Evolutionary conservation across 2,888 invertebrate genomes (phyloP).

Genomic region (Bellardia pandia): DNA sequence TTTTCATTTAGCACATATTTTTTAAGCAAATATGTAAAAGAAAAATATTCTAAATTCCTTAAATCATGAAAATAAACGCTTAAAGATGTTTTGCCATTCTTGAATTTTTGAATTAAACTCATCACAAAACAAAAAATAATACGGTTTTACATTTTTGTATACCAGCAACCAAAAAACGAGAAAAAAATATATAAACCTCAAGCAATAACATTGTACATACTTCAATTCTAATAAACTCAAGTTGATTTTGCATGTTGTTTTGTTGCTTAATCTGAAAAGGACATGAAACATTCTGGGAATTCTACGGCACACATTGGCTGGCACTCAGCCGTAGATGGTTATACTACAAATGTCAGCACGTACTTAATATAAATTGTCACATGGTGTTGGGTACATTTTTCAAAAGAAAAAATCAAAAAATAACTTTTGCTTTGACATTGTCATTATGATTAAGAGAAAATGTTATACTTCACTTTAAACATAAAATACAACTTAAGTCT

Average conservation of each 20-base stretch:
- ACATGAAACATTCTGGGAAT: neutral
- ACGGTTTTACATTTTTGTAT: neutral
- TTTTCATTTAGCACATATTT: neutral
- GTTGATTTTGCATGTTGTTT: neutral
- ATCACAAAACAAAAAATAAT: neutral
- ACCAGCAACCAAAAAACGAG: neutral
- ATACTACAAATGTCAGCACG: constrained; percentile 46
- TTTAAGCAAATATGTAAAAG: too few species aligned
- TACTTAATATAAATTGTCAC: constrained; percentile 57
- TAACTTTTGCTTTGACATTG: constrained; percentile 3
- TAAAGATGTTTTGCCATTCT: too few species aligned
- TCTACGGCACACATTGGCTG: neutral
- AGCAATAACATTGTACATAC: constrained; percentile 18
- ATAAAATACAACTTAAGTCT: too few species aligned
- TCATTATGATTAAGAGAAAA: constrained; percentile 6
- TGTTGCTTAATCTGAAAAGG: neutral
- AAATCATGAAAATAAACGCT: too few species aligned
- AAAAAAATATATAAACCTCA: neutral
- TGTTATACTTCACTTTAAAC: neutral
- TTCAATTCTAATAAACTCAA: constrained; percentile 32
- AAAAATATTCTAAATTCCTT: too few species aligned
- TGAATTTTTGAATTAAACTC: too few species aligned
- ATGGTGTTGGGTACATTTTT: constrained; percentile 20
- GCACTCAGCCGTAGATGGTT: neutral
- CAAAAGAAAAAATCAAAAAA: constrained; percentile 2